A percentile compares a stretch with the other conserved stretches of the same genome.
These are phyloP conservation scores for Grammomys dolichurus DNA, from an alignment of 2,113 vertebrate species.

Conservation along the genomic window DNA sequence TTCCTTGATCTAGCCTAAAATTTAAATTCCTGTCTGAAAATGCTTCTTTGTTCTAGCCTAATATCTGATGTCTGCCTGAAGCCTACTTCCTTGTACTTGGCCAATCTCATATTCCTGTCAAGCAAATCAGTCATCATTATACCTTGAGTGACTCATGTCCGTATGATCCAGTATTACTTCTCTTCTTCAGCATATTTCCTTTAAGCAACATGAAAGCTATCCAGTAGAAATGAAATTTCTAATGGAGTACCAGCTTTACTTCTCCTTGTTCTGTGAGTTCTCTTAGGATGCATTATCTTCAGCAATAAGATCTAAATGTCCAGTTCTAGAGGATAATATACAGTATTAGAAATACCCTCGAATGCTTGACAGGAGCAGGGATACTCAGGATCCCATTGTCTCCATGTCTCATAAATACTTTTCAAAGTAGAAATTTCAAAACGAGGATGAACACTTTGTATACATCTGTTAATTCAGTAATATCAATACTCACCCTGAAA, in stretches of 20 bases:
- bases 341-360: background rate
- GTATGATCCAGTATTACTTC: background rate
- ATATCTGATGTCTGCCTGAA: no score
- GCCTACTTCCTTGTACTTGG: no score
- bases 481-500: background rate
- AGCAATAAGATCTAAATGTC: background rate
- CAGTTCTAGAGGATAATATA: background rate
- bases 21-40: no score
- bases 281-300: background rate
- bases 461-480: background rate
- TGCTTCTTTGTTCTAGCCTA: no score
- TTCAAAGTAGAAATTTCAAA: background rate
- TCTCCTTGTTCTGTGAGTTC: background rate
- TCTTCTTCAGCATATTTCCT: background rate
- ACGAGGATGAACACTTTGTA: background rate
- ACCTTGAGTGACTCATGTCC: background rate
- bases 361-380: background rate
- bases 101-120: no score
- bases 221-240: background rate
- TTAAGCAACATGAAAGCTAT: background rate
- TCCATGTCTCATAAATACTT: background rate
- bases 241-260: background rate
- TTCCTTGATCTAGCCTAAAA: no score
- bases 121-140: background rate
- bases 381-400: background rate